Conservation (phyloP, 92 coral and sea anemone genomes). For the Zoanthus sansibaricus region DNA sequence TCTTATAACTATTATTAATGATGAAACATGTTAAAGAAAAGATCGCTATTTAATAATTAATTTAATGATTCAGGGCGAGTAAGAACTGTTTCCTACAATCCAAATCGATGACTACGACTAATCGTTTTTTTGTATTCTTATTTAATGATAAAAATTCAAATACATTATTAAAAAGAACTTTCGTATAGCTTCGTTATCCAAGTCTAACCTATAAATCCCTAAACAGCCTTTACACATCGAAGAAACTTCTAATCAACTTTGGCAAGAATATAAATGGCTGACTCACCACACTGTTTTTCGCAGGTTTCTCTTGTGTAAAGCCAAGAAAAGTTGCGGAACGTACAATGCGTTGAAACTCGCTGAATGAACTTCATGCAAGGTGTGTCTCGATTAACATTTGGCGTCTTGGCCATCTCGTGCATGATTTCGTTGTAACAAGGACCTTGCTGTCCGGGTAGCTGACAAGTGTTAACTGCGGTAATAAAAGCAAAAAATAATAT, state of each 20-base stretch:
- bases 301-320: conserved; percentile 79
- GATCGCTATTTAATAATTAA: neutral
- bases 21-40: neutral
- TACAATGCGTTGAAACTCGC: conserved; percentile 75
- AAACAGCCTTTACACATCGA: no score
- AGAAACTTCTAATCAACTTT: neutral
- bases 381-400: conserved; percentile 62
- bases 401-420: conserved; percentile 70
- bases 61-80: neutral
- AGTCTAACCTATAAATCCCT: no score
- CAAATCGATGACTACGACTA: no score
- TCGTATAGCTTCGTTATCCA: no score
- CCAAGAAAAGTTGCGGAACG: conserved; percentile 67
- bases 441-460: conserved; percentile 76
- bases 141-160: no score
- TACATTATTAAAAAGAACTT: neutral
- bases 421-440: conserved; percentile 82
- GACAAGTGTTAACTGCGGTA: conserved; percentile 76
- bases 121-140: no score
- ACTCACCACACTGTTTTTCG: conserved; percentile 92
- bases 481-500: neutral
- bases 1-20: no score
- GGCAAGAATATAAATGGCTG: neutral
- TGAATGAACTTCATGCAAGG: conserved; percentile 85
- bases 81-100: no score